phyloP scores from a whole-genome alignment of 2,797 vertebrate genomes.

The Chaetodon trifasciatus region DNA sequence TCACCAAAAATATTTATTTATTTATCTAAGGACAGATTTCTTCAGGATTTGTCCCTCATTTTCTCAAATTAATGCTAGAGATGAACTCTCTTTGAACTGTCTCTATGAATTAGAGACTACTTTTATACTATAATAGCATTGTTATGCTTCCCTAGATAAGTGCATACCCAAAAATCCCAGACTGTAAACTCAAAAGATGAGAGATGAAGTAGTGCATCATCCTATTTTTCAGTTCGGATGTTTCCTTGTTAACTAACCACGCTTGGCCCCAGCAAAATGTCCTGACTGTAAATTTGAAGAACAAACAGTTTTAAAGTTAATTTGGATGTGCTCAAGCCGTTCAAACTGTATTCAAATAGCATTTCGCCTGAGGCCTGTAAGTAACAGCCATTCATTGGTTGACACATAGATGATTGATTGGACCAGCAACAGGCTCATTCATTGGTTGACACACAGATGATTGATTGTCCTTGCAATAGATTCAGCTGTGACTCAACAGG shows the following conservation, averaged over 20 bases:
- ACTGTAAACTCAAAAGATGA: neutral
- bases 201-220: neutral
- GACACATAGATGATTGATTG: conserved; percentile 66
- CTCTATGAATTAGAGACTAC: no score
- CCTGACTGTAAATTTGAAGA: conserved; percentile 6
- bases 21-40: neutral
- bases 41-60: neutral
- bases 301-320: neutral
- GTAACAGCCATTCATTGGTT: conserved; percentile 52
- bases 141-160: neutral
- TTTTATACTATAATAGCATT: neutral
- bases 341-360: conserved; percentile 43
- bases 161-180: neutral
- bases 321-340: conserved; percentile 16
- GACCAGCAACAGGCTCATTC: conserved; percentile 54
- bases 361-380: conserved; percentile 27
- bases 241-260: neutral
- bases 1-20: neutral
- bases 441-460: conserved; percentile 58
- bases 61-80: no score
- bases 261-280: conserved; percentile 4
- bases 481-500: conserved; percentile 47
- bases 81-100: no score
- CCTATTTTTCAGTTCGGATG: neutral
- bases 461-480: conserved; percentile 53